Evolutionary conservation across 1,140 invertebrate species (phyloP), one percentile per base, ranked within the genome.

Genomic region (Zeugodacus cucurbitae): DNA sequence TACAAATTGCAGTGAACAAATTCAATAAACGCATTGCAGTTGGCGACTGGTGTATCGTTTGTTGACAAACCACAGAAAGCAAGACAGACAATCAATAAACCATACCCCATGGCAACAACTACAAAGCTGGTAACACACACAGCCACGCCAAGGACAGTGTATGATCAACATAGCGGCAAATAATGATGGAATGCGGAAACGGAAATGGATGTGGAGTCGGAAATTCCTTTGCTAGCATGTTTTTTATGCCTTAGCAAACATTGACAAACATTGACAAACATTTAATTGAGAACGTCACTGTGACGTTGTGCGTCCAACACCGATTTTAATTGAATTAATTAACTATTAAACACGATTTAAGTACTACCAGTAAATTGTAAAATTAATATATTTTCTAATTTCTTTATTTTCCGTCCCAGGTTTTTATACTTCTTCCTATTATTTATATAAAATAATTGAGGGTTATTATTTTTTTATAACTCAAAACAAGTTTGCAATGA

Each of bases 11-110:
- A 41, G 70, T 44, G 70, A 34, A 41, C 70, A 74, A 74, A 74
- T 74, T 37, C 70, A 74, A 74, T 74, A 74, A 20, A 74, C 70
- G 70, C 70, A 74, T 41, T 74, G 70, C 70, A 74, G 70, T 74
- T 34, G n/a, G 70, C 17, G 6, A 10, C 20, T 74, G 37, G 20
- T 41, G 34, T 34, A 44, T 11, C 14, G 14, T 41, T 44, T 74
- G 37, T 44, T 74, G 70, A 74, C 70, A 74, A 74, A 74, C 70
- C 70, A n/a, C 70, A 74, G 22, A 74, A 74, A 74, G n/a, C 32
- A 41, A 20, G 6, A 14, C 70, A 74, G 70, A 74, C 37, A 26
- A 74, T n/a, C 37, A n/a, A 44, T 20, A 74, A 74, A 74, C 70
- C 41, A 74, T 74, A n/a, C 0, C 34, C 37, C 14, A 22, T 41